Evolutionary conservation across 2,113 vertebrate genomes (phyloP).

Genomic region (Scytalopus superciliaris): DNA sequence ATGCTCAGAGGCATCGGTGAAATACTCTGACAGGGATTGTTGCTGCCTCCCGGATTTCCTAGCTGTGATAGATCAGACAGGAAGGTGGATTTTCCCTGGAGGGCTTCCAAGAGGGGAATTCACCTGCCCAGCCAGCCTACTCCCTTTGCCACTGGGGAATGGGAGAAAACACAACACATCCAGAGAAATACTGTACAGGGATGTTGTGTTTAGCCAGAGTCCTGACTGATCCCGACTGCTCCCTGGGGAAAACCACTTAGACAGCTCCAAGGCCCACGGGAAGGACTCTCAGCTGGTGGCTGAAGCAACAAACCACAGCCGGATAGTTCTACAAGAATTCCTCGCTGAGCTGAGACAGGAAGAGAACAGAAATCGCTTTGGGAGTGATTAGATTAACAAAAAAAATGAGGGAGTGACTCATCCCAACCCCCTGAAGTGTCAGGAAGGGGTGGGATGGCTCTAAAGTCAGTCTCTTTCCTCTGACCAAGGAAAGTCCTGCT

Average conservation of each 20-base stretch:
- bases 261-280: not conserved
- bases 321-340: not conserved
- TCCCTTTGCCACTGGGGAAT: not conserved
- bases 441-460: accelerated
- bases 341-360: not conserved
- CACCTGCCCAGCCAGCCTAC: accelerated
- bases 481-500: not conserved
- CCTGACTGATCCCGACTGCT: not conserved
- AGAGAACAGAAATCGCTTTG: not conserved
- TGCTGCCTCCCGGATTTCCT: not conserved
- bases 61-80: not conserved
- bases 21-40: not conserved
- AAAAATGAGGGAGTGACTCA: not conserved
- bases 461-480: not conserved
- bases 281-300: not conserved
- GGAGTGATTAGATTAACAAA: not conserved
- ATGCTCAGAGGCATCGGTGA: not conserved
- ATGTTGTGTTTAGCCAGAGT: not conserved
- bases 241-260: not conserved
- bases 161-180: not conserved
- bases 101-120: not conserved
- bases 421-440: accelerated
- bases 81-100: not conserved
- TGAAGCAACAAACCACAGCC: not conserved
- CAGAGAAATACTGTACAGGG: not conserved